Percentiles rank a stretch among this genome's conserved stretches.
Evolutionary conservation across 2,797 vertebrate species (phyloP).

Genomic region (Muraenolepis orangiensis): DNA sequence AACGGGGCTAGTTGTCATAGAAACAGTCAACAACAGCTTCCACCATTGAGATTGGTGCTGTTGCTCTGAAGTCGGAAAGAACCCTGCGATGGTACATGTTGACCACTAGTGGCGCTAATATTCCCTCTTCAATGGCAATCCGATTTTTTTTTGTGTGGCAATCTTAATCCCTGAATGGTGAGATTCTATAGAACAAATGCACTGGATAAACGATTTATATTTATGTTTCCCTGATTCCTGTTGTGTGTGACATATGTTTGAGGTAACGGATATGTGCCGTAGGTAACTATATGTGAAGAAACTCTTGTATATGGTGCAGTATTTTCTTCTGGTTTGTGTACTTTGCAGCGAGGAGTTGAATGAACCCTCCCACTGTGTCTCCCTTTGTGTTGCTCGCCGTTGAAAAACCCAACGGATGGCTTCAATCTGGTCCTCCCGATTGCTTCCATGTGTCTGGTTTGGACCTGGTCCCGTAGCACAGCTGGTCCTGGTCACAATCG

Average conservation of each 20-base stretch:
- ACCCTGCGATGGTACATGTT: not conserved
- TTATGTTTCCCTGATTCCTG: too few species aligned
- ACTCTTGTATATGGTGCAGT: not conserved
- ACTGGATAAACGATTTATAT: too few species aligned
- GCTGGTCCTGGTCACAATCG: conserved; percentile 28
- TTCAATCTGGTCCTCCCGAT: conserved; percentile 33
- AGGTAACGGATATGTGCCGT: not conserved
- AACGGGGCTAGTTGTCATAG: too few species aligned
- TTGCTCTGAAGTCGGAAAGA: not conserved
- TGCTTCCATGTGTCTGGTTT: conserved; percentile 35
- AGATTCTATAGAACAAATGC: not conserved
- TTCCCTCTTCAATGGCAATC: not conserved
- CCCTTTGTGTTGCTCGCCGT: not conserved
- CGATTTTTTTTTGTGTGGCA: not conserved
- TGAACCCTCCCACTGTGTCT: not conserved
- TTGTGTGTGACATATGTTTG: not conserved
- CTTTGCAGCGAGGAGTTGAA: not conserved
- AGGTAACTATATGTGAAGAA: not conserved
- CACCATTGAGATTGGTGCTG: not conserved
- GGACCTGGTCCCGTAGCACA: conserved; percentile 19
- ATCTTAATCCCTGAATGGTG: too few species aligned
- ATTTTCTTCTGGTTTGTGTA: not conserved
- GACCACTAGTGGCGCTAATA: not conserved
- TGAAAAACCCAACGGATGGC: conserved; percentile 28
- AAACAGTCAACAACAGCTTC: not conserved